These are phyloP conservation scores for Cosmorhoe ocellata DNA, from an alignment of 2,888 invertebrate species.

Conservation along the genomic window DNA sequence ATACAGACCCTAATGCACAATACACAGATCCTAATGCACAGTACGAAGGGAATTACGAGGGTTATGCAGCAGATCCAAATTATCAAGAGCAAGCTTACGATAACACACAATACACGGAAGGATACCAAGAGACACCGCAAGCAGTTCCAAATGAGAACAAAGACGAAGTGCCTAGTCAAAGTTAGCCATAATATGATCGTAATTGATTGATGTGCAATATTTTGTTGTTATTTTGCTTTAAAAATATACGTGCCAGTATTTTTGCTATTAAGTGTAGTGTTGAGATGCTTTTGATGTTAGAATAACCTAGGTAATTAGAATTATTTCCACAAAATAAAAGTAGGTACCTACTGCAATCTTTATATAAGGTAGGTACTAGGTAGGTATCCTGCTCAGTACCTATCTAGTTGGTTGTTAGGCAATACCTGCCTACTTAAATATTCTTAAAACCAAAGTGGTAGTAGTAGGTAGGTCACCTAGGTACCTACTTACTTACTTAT, in stretches of 20 bases:
- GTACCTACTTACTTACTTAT: no score
- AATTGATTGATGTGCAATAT: constrained; percentile 62
- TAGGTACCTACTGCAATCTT: neutral
- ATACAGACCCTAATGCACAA: constrained; percentile 50
- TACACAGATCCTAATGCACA: constrained; percentile 57
- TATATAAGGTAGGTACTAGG: neutral
- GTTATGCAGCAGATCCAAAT: constrained; percentile 54
- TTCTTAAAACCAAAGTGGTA: neutral
- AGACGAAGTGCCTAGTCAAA: constrained; percentile 57
- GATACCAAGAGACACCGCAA: constrained; percentile 35
- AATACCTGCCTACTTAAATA: no score
- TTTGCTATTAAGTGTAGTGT: constrained; percentile 28
- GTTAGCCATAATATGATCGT: constrained; percentile 57
- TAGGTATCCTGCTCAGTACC: neutral
- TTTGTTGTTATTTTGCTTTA: constrained; percentile 43
- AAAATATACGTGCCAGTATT: constrained; percentile 40
- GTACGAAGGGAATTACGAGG: constrained; percentile 56
- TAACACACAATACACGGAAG: constrained; percentile 54
- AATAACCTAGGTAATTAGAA: constrained; percentile 35
- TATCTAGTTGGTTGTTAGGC: no score
- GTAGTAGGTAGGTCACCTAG: no score
- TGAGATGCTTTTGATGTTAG: constrained; percentile 51
- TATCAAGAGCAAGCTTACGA: constrained; percentile 61
- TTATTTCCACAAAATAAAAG: constrained; percentile 9
- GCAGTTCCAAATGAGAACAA: constrained; percentile 43